Percentiles rank a stretch among this genome's conserved stretches.
phyloP scores from a whole-genome alignment of 2,888 invertebrate genomes.

The Aspidiotus destructor region DNA sequence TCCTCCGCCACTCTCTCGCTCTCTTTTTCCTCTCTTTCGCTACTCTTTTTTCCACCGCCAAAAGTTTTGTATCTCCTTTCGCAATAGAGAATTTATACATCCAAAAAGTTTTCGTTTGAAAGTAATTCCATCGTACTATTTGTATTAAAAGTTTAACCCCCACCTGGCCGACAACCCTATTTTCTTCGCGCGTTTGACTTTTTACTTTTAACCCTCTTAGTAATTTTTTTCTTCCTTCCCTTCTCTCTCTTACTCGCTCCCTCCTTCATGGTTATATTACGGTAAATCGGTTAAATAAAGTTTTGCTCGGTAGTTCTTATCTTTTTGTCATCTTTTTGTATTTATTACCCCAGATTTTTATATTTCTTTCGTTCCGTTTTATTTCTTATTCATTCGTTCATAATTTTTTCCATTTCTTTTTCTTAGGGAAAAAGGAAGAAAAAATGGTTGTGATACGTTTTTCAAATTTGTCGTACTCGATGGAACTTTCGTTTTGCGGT shows the following conservation, averaged over 20 bases:
- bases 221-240: slow-evolving; percentile 24
- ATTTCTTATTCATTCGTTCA: not conserved
- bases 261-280: slow-evolving; percentile 35
- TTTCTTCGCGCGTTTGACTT: slow-evolving; percentile 34
- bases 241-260: slow-evolving; percentile 36
- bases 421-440: not conserved
- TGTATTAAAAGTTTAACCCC: slow-evolving; percentile 33
- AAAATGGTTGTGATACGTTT: not conserved
- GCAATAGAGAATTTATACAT: slow-evolving; percentile 33
- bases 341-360: slow-evolving; percentile 9
- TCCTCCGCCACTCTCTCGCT: slow-evolving; percentile 28
- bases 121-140: slow-evolving; percentile 32
- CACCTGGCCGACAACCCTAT: slow-evolving; percentile 33
- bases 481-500: too few relatives aligned
- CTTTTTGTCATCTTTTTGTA: slow-evolving; percentile 12
- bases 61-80: slow-evolving; percentile 37
- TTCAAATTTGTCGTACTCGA: not conserved
- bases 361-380: not conserved
- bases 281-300: slow-evolving; percentile 12
- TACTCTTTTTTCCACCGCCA: slow-evolving; percentile 41
- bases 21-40: slow-evolving; percentile 35
- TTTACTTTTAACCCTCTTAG: slow-evolving; percentile 30
- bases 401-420: not conserved
- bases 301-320: slow-evolving; percentile 31
- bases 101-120: slow-evolving; percentile 30